These are phyloP conservation scores for Circaetus gallicus DNA, from an alignment of 2,113 vertebrate genomes.

Conservation along the genomic window DNA sequence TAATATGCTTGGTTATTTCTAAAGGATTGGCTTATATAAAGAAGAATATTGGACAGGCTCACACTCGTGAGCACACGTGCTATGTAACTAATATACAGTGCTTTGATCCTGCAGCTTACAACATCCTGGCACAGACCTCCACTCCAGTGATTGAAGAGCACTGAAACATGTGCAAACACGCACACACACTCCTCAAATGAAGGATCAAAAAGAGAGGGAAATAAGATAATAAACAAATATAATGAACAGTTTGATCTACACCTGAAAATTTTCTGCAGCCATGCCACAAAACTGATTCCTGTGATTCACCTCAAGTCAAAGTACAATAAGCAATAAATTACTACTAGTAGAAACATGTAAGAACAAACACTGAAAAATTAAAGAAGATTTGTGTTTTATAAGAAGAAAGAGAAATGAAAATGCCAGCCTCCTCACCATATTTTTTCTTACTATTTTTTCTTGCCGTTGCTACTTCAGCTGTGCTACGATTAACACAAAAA, in stretches of 20 bases:
- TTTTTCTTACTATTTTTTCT: not conserved
- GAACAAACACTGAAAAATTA: not conserved
- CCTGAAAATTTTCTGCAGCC: not conserved
- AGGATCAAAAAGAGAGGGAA: not conserved
- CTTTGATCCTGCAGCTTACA: not conserved
- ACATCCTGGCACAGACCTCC: not conserved
- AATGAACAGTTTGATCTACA: not conserved
- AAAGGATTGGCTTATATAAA: not conserved
- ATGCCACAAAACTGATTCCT: not conserved
- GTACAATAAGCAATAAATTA: not conserved
- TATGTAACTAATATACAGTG: accelerated
- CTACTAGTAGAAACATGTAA: not conserved
- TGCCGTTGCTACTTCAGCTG: not conserved
- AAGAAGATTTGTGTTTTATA: not conserved
- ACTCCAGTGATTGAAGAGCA: not conserved
- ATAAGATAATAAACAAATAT: not conserved
- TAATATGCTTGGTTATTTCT: not conserved
- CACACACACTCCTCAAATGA: accelerated
- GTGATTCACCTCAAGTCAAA: not conserved
- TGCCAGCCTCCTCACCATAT: not conserved
- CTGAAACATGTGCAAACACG: not conserved
- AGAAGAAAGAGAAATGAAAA: not conserved
- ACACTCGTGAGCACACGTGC: not conserved
- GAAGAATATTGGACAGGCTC: not conserved
- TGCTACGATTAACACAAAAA: not conserved